These are phyloP conservation scores for Bufotes viridis DNA, from an alignment of 2,797 vertebrate species.

Conservation along the genomic window DNA sequence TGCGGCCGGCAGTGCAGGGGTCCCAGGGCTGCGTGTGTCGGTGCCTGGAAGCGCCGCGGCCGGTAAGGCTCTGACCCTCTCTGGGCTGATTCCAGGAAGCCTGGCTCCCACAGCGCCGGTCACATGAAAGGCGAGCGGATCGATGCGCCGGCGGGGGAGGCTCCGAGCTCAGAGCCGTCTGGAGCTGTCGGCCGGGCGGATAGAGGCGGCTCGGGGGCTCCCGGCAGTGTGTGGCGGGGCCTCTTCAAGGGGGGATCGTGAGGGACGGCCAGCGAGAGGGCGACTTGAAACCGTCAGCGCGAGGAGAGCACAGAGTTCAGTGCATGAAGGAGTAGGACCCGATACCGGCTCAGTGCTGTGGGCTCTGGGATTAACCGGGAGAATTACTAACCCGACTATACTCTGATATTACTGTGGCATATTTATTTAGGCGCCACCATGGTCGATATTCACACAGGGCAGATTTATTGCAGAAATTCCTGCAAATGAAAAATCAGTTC, in stretches of 20 bases:
- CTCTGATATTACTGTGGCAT: too few relatives aligned
- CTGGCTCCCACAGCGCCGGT: conserved; percentile 62
- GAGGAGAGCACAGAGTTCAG: conserved; percentile 17
- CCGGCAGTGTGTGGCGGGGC: conserved; percentile 53
- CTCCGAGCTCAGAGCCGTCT: conserved; percentile 61
- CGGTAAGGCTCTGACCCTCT: conserved; percentile 61
- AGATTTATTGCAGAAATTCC: too few relatives aligned
- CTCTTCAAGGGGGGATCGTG: conserved; percentile 35
- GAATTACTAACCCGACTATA: too few relatives aligned
- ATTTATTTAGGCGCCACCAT: too few relatives aligned
- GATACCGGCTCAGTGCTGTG: background rate
- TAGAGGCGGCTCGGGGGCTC: conserved; percentile 62
- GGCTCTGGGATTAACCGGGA: too few relatives aligned
- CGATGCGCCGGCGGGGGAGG: conserved; percentile 65
- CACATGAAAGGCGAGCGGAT: conserved; percentile 66
- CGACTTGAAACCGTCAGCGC: conserved; percentile 57
- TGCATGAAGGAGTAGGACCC: background rate
- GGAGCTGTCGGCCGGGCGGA: conserved; percentile 60
- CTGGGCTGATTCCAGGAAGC: conserved; percentile 65
- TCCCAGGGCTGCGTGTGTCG: conserved; percentile 29
- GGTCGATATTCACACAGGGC: too few relatives aligned
- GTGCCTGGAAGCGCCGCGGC: conserved; percentile 59
- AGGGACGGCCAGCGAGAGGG: conserved; percentile 40
- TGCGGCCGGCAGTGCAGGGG: conserved; percentile 43
- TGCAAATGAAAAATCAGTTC: too few relatives aligned